Evolutionary conservation across 37 sponge, comb jelly and placozoan species (phyloP), one percentile per base, ranked within the genome.

Genomic region (Halisarca cf. caerulea): DNA sequence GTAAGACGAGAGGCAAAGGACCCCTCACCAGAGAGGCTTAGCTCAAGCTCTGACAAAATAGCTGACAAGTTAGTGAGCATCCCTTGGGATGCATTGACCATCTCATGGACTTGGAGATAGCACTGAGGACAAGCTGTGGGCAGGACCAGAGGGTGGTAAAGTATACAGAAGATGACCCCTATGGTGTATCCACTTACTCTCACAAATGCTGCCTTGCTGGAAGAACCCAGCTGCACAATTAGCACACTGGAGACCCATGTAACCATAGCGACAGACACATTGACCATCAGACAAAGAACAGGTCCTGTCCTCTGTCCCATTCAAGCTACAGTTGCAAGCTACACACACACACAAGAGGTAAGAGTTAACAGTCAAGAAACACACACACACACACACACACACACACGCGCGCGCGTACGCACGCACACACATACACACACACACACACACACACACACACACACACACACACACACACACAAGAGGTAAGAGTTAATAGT

Each of bases 111-210:
- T 41, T 74, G 77, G 25, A 41, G 43, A 37, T 74, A 74, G 24
- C 77, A 74, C 11, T 17, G 40, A 51, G 71, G 72, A 44, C 81
- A 38, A 60, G 25, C 42, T 33, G 59, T 20, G 2, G 54, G 82
- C 23, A n/a, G n/a, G n/a, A n/a, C n/a, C 27, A 44, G 81, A 58
- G 33, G 24, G 39, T 23, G 30, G 40, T 38, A 71, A 15, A 30
- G 44, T 44, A 7, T 43, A 20, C 42, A 58, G 2, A 27, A 38
- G 60, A 33, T 38, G 30, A 30, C 20, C 4, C 37, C 35, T 14
- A 20, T 6, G 18, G 35, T 80, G 30, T 27, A 1, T 30, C 24
- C 2, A 3, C 81, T 70, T 47, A 93, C 93, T 88, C 37, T 59
- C 77, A 40, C 77, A 74, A 37, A 17, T 21, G 25, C 24, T 25